Evolutionary conservation across 2,797 vertebrate genomes (phyloP).

Genomic region (Rhincodon typus): DNA sequence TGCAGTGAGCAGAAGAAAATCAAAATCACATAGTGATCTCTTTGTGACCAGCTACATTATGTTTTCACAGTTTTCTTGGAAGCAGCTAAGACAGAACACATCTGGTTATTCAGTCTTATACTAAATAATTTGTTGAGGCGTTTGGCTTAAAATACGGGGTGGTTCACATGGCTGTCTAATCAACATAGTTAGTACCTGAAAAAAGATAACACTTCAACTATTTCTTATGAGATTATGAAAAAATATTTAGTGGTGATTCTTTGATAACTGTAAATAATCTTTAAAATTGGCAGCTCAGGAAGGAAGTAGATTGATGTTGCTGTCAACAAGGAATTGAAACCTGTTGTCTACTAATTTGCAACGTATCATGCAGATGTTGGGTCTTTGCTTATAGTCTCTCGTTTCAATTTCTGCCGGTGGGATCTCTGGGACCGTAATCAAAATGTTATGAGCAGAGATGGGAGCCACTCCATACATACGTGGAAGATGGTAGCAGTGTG

Average conservation of each 20-base stretch:
- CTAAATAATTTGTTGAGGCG: neutral
- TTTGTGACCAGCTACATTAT: neutral
- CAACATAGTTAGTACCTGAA: neutral
- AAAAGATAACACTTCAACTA: neutral
- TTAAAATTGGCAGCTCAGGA: neutral
- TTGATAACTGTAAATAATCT: neutral
- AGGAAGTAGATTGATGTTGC: neutral
- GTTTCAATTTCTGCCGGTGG: neutral
- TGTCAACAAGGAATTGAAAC: neutral
- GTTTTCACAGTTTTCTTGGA: neutral
- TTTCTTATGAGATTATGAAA: neutral
- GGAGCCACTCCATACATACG: neutral
- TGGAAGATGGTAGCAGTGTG: neutral
- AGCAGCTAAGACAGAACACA: neutral
- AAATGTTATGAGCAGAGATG: neutral
- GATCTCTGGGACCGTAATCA: neutral
- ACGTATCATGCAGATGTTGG: neutral
- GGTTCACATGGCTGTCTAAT: neutral
- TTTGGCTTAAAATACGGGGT: neutral
- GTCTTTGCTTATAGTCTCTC: neutral
- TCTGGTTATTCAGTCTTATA: neutral
- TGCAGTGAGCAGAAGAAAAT: neutral
- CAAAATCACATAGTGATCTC: neutral
- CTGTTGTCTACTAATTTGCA: neutral
- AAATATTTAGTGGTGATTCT: neutral